Evolutionary conservation across 2,113 vertebrate genomes (phyloP), one percentile per base, ranked within the genome.

Genomic region (Nibea coibor): DNA sequence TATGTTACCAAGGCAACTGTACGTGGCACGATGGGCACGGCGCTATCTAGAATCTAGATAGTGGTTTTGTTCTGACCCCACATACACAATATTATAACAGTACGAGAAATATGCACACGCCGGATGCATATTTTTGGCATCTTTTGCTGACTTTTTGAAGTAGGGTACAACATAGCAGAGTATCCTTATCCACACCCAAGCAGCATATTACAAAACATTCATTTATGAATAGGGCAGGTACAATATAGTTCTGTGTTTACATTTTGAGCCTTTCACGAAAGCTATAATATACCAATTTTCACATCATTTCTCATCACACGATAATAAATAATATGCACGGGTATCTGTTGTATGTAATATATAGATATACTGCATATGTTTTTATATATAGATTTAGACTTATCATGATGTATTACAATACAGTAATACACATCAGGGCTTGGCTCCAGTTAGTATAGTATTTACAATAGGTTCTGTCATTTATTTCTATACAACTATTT

Each of bases 1-100:
- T 84, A 76, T 88, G 89, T 94, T 94, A 92, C 90, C 91, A 93
- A 94, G 93, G 92, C 92, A 94, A 93, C 89, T 72, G 86, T 90
- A 92, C 83, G 84, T 89, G 91, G 90, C 89, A 89, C 91, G 24
- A 88, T 66, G 91, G 86, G 83, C 87, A 91, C 88, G 83, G 89
- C 81, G 87, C 87, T 88, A 80, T 85, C 84, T 80, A 80, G 83
- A 91, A 83, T 86, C 82, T 72, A 79, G 85, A 89, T 68, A 73
- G 85, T 88, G 87, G 35, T 77, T 82, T 72, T 90, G 71, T 90
- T 86, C 84, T 83, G 76, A 91, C 84, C 79, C 68, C 81, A 89
- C 78, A 91, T 65, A 83, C 83, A 89, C 90, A 63, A 82, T 75
- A 83, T 72, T 75, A 45, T 51, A 86, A 91, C 87, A 90, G 87